phyloP scores from a whole-genome alignment of 2,113 vertebrate genomes.

The Lepisosteus osseus region DNA sequence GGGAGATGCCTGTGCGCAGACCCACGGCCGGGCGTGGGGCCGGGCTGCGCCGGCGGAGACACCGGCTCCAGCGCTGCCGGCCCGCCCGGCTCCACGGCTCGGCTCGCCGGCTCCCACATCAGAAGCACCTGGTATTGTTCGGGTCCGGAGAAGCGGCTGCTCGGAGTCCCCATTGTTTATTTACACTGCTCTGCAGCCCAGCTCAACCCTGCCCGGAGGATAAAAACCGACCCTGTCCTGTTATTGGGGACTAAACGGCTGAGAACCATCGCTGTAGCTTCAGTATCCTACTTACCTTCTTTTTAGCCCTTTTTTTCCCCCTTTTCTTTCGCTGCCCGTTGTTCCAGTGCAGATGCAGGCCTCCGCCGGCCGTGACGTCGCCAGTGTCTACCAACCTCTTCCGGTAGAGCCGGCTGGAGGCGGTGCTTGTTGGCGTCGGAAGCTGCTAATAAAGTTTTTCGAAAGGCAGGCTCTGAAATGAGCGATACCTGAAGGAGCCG shows the following conservation, averaged over 20 bases:
- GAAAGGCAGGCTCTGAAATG: too few species aligned
- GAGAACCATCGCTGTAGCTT: neutral
- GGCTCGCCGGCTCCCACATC: too few species aligned
- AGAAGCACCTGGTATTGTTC: neutral
- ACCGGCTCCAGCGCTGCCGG: too few species aligned
- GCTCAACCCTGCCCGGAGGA: slow-evolving; percentile 24
- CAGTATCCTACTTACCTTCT: neutral
- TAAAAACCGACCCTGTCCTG: slow-evolving; percentile 33
- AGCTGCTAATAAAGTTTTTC: too few species aligned
- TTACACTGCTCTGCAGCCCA: neutral
- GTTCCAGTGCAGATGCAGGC: slow-evolving; percentile 23
- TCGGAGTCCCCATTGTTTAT: slow-evolving; percentile 53
- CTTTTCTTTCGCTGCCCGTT: slow-evolving; percentile 29
- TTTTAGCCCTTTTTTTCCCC: slow-evolving; percentile 28
- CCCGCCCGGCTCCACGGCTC: too few species aligned
- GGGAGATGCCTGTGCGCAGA: too few species aligned
- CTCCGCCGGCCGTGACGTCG: slow-evolving; percentile 58
- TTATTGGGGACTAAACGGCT: slow-evolving; percentile 27
- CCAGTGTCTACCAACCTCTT: slow-evolving; percentile 69
- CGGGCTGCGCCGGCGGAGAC: too few species aligned
- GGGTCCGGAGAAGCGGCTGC: slow-evolving; percentile 34
- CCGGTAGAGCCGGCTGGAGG: slow-evolving; percentile 45
- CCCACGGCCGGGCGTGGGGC: too few species aligned
- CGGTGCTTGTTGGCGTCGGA: neutral
- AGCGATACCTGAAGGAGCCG: too few species aligned